Base-by-base conservation (phyloP, 2,888 invertebrate species). In the Harpagoxenus sublaevis region DNA sequence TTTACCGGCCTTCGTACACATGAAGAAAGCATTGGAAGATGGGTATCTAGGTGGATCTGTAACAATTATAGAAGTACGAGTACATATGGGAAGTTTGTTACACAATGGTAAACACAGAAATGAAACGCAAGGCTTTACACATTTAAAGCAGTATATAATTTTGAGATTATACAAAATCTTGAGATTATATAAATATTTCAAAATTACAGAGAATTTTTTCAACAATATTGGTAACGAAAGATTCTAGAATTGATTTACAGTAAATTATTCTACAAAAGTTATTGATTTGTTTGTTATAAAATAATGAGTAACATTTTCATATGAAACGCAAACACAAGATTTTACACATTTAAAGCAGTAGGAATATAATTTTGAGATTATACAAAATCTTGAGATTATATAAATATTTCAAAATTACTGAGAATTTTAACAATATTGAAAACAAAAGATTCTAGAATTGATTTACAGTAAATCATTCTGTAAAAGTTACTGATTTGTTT, bases 1-100 rank as follows among this genome's bases (percentile, higher is more conserved):
- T 95, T 95, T 99, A 86, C 99, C 99, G 42, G 98, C 99, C 0
- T 98, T 99, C 92, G 97, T 97, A 15, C 97, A 98, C 89, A 98
- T 99, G 98, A 97, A 97, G 89, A 97, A 97, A 93, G 96, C 97
- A 78, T 96, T 99, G 28, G 96, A 97, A 66, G 98, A 98, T 66
- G 98, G 98, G 77, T 98, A 97, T 92, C 96, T 99, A 48, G 98
- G 98, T 1, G 97, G 96, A 23, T 97, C 98, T 53, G 96, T 98
- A 1, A 98, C 97, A 3, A 96, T 99, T 31, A 97, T 98, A 92
- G 99, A 99, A 95, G 97, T 99, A 5, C 95, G 97, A 91, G 97
- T 98, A 8, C 98, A 98, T 95, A 98, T 98, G 97, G 98, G 98
- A 0, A 97, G 97, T 23, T 95, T 98, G 31, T 96, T 98, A 92